phyloP scores from a whole-genome alignment of 2,888 invertebrate genomes.

The Volucella zonaria region DNA sequence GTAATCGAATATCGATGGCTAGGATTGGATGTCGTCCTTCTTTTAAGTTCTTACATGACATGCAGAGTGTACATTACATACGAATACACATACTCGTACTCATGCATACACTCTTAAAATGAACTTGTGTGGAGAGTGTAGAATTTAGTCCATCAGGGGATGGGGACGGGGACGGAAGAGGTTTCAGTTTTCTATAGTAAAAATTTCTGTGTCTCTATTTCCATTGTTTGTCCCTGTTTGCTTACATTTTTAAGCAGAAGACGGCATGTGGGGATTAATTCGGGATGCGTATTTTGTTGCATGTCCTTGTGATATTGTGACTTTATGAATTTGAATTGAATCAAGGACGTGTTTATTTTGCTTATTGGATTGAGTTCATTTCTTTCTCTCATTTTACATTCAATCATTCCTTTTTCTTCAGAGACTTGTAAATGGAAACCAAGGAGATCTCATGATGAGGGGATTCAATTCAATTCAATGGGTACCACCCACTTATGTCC shows the following conservation, averaged over 20 bases:
- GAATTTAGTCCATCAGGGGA: not conserved
- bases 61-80: constrained; percentile 61
- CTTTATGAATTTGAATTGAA: constrained; percentile 8
- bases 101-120: constrained; percentile 33
- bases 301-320: constrained; percentile 28
- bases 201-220: constrained; percentile 12
- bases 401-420: not conserved
- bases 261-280: not conserved
- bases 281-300: not conserved
- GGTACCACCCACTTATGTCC: too few species aligned
- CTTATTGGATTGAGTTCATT: not conserved
- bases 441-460: too few species aligned
- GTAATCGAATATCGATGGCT: constrained; percentile 83
- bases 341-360: constrained; percentile 22
- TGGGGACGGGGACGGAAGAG: not conserved
- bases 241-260: constrained; percentile 4
- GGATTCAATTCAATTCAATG: too few species aligned
- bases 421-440: too few species aligned
- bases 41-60: constrained; percentile 78
- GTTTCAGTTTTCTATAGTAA: constrained; percentile 31
- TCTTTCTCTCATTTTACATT: not conserved
- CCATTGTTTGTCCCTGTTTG: constrained; percentile 15
- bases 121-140: constrained; percentile 15
- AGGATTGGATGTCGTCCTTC: constrained; percentile 81
- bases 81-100: constrained; percentile 22